phyloP scores from a whole-genome alignment of 2,113 vertebrate genomes.

The Pipa parva region DNA sequence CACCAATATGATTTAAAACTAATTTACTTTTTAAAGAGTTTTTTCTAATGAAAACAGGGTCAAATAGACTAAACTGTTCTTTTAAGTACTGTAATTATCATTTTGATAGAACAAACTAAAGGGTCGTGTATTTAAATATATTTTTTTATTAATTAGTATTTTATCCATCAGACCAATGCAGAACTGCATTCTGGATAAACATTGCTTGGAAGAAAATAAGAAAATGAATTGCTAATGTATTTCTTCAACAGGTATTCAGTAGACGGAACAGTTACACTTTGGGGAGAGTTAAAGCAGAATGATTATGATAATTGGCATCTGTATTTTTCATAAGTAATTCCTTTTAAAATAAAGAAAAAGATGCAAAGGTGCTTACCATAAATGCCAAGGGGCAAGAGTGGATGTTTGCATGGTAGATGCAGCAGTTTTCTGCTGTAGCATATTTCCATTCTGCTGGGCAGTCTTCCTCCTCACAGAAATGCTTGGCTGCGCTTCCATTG shows the following conservation, averaged over 20 bases:
- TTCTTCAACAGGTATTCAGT: neutral
- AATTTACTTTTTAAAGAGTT: too few relatives aligned
- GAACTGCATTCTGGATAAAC: too few relatives aligned
- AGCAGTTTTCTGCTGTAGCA: slow-evolving; percentile 62
- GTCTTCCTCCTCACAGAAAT: slow-evolving; percentile 60
- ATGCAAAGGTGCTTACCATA: slow-evolving; percentile 45
- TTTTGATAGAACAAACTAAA: too few relatives aligned
- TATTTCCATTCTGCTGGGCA: slow-evolving; percentile 64
- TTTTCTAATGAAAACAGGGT: too few relatives aligned
- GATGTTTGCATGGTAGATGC: slow-evolving; percentile 61
- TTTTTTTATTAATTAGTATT: too few relatives aligned
- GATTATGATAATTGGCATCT: neutral
- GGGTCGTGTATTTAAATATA: too few relatives aligned
- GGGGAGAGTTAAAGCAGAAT: neutral
- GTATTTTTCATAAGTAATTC: neutral
- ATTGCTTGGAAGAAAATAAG: too few relatives aligned
- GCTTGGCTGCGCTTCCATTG: slow-evolving; percentile 56
- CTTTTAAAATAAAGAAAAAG: neutral
- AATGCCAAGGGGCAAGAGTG: slow-evolving; percentile 54
- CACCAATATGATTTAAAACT: too few relatives aligned
- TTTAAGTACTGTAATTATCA: too few relatives aligned
- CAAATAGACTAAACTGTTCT: too few relatives aligned
- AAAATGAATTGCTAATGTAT: neutral
- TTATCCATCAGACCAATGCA: too few relatives aligned
- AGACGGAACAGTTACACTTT: too few relatives aligned